Conservation (phyloP, 2,888 invertebrate genomes). For the Epiblema foenella region DNA sequence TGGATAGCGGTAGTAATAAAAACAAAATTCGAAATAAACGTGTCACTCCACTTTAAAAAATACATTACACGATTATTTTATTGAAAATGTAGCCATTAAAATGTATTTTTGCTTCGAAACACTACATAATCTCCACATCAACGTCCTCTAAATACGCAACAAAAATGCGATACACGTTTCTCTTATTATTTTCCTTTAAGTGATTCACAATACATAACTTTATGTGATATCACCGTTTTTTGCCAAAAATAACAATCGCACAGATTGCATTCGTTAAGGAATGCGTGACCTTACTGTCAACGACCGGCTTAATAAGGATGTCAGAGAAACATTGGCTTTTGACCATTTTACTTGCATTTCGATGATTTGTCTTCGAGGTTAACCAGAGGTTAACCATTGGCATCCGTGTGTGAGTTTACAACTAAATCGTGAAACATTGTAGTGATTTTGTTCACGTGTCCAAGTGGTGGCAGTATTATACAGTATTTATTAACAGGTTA, state of each 20-base stretch:
- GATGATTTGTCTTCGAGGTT: constrained; percentile 36
- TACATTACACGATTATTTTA: constrained; percentile 6
- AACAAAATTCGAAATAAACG: background rate
- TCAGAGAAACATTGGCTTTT: constrained; percentile 20
- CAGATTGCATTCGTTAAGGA: constrained; percentile 29
- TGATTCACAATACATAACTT: constrained; percentile 39
- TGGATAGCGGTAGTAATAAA: background rate
- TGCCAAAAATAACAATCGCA: constrained; percentile 39
- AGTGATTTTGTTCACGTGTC: too few species aligned
- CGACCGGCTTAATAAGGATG: constrained; percentile 41
- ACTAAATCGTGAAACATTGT: constrained; percentile 9
- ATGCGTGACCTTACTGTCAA: constrained; percentile 39
- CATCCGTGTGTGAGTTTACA: constrained; percentile 5
- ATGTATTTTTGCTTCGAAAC: background rate
- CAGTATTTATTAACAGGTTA: too few species aligned
- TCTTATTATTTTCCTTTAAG: constrained; percentile 30
- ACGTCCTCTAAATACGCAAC: constrained; percentile 14
- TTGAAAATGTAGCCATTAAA: constrained; percentile 12
- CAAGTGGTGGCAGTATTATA: too few species aligned
- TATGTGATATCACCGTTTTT: constrained; percentile 37
- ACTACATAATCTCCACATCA: constrained; percentile 5
- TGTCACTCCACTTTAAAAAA: background rate
- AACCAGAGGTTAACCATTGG: constrained; percentile 27
- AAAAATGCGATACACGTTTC: constrained; percentile 28
- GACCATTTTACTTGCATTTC: constrained; percentile 32